Base-by-base conservation (phyloP, 2,113 vertebrate species). In the Takifugu flavidus region DNA sequence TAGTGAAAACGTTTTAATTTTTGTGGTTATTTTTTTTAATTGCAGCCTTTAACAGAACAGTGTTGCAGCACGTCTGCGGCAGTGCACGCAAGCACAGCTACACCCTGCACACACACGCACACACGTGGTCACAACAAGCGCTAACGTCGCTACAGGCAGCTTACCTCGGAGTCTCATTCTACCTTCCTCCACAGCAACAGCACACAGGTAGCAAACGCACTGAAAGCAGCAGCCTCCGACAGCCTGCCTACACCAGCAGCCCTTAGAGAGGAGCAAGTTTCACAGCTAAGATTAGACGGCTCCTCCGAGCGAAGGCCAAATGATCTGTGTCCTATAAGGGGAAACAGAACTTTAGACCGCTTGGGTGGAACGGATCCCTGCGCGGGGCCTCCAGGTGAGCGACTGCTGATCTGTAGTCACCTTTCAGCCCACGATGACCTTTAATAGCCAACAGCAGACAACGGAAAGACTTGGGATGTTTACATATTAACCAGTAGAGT, bases 211-310 rank as follows among this genome's bases (percentile, higher is more conserved):
- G 70, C 55, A 58, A 62, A 64, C 69, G 34, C n/a, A 25, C 79
- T 49, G 59, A 73, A 59, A n/a, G 49, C 47, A 49, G 57, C 15
- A 62, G 25, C 27, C 28, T 28, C 49, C 14, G 47, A 60, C 65
- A 45, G 47, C 25, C 14, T 67, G 73, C 65, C 67, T 67, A 26
- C 14, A 78, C 56, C 63, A 56, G 62, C 56, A 59, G 67, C 20
- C 51, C 60, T 47, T 31, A 29, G 27, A 25, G 49, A 31, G 52
- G 74, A 85, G 49, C 72, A 58, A 13, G 75, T 84, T 85, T 83
- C 84, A 67, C 50, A 13, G 85, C 90, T 91, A 91, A 89, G 88
- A 88, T 92, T 91, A 92, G 91, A 84, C 51, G 43, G 79, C 87
- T 88, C 87, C 79, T 86, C 91, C 87, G 84, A 74, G 90, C 90